Base-by-base conservation (phyloP, 2,797 vertebrate species). In the Streptopelia turtur region DNA sequence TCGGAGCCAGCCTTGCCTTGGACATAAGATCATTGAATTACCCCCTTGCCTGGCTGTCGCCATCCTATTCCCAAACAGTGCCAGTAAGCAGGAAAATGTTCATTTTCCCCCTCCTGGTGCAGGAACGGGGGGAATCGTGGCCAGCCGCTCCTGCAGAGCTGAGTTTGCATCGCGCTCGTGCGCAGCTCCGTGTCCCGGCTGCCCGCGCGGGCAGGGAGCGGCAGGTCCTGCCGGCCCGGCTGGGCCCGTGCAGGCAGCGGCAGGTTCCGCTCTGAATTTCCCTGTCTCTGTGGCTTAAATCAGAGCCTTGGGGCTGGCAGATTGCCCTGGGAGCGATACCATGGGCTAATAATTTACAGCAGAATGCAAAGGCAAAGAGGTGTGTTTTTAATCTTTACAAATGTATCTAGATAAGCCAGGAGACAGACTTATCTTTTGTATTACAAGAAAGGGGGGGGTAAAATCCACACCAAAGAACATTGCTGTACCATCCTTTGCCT, bases 381-480 rank as follows among this genome's bases (percentile, higher is more conserved):
- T 59, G 69, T 78, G 86, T 0, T 91, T 95, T 95, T 93, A 95
- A 95, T 96, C 94, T 96, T 78, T 91, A 75, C 87, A 95, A 96
- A 84, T 83, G 87, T 87, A 96, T 93, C 93, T 83, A 90, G 95
- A 95, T 96, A 94, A 93, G 93, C 50, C 79, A 69, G 78, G 87
- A 97, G 94, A 90, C 90, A 86, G 81, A 56, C 50, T 88, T 95
- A 94, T 93, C 96, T 95, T 96, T 91, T 87, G 84, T 83, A 14
- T 81, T 93, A 89, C 72, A 94, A 93, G 86, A 80, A 91, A 64
- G 41, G 27, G 27, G 27, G 47, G n/a, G 35, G 33, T 2, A 3
- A 10, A 70, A 45, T 33, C 76, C 74, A 49, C 78, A 30, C 50
- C 12, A 39, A 76, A 57, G 82, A 94, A 39, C 60, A 9, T 15